Conservation (phyloP, 92 coral and sea anemone genomes). For the Porites divaricata region DNA sequence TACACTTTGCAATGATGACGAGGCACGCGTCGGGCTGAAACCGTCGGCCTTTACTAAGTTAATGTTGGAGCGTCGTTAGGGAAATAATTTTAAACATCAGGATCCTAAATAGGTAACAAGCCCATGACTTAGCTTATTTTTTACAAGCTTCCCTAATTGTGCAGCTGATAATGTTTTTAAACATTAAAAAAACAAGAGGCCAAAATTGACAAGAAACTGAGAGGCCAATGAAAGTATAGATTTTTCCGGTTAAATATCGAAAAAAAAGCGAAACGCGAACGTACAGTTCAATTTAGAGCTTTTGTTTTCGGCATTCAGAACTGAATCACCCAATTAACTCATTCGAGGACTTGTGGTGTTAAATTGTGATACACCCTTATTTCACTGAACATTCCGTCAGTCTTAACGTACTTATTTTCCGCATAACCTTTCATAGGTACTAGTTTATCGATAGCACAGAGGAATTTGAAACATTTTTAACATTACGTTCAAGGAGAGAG, state of each 20-base stretch:
- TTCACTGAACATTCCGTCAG: neutral
- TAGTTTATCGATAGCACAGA: neutral
- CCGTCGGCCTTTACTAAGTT: neutral
- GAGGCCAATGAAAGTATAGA: too few relatives aligned
- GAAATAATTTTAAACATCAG: too few relatives aligned
- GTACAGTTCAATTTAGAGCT: neutral
- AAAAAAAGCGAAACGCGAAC: neutral
- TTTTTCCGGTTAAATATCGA: neutral
- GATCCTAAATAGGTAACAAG: neutral
- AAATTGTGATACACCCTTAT: neutral
- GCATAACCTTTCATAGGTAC: too few relatives aligned
- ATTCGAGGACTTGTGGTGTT: neutral
- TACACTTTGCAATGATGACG: conserved; percentile 26
- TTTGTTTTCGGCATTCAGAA: neutral
- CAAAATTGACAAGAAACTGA: neutral
- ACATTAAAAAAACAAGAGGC: neutral
- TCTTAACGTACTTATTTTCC: neutral
- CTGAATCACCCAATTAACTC: neutral
- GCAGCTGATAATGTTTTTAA: neutral
- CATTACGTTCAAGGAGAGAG: neutral
- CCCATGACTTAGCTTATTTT: neutral
- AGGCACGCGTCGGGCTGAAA: conserved; percentile 21
- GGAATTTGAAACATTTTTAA: too few relatives aligned
- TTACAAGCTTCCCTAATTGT: neutral
- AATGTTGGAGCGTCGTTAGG: too few relatives aligned